A percentile compares a stretch with the other conserved stretches of the same genome.
Evolutionary conservation across 2,113 vertebrate genomes (phyloP).

Genomic region (Callionymus lyra): DNA sequence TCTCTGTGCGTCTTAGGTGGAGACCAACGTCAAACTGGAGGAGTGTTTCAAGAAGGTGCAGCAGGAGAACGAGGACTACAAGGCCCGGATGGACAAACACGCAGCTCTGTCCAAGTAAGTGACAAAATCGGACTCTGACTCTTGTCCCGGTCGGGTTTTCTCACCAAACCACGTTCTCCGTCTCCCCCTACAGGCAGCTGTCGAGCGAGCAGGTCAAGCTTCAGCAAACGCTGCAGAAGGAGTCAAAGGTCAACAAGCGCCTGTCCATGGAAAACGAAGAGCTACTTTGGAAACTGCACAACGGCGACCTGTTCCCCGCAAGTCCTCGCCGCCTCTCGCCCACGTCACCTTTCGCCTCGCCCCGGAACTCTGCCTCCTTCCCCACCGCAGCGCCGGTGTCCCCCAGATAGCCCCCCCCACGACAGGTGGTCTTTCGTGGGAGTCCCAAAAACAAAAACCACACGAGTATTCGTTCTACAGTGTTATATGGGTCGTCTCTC

Average conservation of each 20-base stretch:
- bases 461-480: too few relatives aligned
- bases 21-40: slow-evolving; percentile 76
- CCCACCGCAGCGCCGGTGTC: slow-evolving; percentile 65
- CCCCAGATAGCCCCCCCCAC: slow-evolving; percentile 71
- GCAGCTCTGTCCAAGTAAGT: slow-evolving; percentile 84
- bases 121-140: not conserved
- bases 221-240: slow-evolving; percentile 89
- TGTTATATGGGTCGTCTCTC: too few relatives aligned
- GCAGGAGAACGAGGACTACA: slow-evolving; percentile 92
- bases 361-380: slow-evolving; percentile 76
- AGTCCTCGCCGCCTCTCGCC: slow-evolving; percentile 82
- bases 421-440: not conserved
- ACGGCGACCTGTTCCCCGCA: slow-evolving; percentile 82
- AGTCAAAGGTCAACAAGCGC: slow-evolving; percentile 92
- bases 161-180: too few relatives aligned
- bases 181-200: slow-evolving; percentile 76
- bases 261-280: slow-evolving; percentile 98
- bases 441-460: slow-evolving; percentile 16
- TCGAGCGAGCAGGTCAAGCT: slow-evolving; percentile 83
- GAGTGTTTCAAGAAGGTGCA: slow-evolving; percentile 81
- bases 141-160: too few relatives aligned
- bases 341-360: slow-evolving; percentile 72
- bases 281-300: slow-evolving; percentile 93
- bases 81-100: slow-evolving; percentile 89
- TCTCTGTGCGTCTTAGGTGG: slow-evolving; percentile 61